A percentile compares a stretch with the other conserved stretches of the same genome.
Evolutionary conservation across 2,113 vertebrate species (phyloP).

Genomic region (Corythornis cristatus): DNA sequence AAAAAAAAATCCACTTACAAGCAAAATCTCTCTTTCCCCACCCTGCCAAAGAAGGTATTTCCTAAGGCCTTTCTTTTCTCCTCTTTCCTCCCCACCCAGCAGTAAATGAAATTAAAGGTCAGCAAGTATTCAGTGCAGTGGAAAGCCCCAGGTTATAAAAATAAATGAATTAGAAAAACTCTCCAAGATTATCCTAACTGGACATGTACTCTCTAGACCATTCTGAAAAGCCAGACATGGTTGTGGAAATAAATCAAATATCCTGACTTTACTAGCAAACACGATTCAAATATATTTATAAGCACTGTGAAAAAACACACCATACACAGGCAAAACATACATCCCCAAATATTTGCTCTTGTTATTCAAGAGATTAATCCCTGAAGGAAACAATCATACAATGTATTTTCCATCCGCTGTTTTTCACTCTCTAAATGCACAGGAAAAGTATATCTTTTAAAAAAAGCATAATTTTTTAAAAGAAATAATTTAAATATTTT

Average conservation of each 20-base stretch:
- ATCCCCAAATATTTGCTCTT: neutral
- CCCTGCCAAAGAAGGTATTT: constrained; percentile 1
- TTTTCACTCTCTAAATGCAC: neutral
- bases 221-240: neutral
- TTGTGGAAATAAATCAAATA: neutral
- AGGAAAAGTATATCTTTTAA: neutral
- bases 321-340: neutral
- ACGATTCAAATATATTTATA: neutral
- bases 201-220: neutral
- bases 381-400: neutral
- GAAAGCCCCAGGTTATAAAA: constrained; percentile 29
- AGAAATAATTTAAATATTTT: neutral
- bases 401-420: neutral
- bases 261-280: neutral
- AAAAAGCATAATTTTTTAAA: neutral
- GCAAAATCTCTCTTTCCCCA: neutral
- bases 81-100: constrained; percentile 40
- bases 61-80: constrained; percentile 35
- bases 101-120: constrained; percentile 40
- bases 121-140: constrained; percentile 4
- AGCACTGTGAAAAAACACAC: neutral
- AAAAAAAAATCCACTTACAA: neutral
- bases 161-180: neutral
- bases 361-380: neutral
- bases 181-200: neutral